Conservation (phyloP, 2,797 vertebrate species). For the Lagothrix lagotricha region DNA sequence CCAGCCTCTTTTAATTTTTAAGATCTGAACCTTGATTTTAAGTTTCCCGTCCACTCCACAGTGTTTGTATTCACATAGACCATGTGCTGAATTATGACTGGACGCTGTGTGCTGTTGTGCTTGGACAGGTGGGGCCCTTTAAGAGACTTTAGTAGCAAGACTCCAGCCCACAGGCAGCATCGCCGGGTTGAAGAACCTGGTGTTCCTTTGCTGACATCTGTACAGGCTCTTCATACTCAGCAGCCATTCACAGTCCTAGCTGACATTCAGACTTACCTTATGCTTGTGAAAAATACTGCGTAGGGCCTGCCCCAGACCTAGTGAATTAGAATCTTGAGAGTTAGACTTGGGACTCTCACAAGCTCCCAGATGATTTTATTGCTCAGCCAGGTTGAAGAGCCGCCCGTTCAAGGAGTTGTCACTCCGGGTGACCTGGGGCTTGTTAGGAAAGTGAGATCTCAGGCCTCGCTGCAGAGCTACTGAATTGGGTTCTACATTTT, state of each 20-base stretch:
- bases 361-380: not conserved
- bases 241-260: not conserved
- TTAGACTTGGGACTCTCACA: no score
- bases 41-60: accelerated
- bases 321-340: not conserved
- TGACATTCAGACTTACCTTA: not conserved
- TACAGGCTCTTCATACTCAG: not conserved
- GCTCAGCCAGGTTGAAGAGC: no score
- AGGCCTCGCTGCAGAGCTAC: no score
- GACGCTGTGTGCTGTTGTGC: not conserved
- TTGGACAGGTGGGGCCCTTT: not conserved
- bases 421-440: not conserved
- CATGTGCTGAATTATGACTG: accelerated
- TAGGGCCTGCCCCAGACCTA: not conserved
- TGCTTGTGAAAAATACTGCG: not conserved
- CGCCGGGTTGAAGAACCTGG: not conserved
- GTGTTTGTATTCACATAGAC: not conserved
- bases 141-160: no score
- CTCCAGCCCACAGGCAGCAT: accelerated
- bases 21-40: not conserved
- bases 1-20: not conserved
- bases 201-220: not conserved
- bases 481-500: not conserved
- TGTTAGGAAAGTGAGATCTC: not conserved
- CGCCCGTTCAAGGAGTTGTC: accelerated